phyloP scores from a whole-genome alignment of 2,888 invertebrate genomes.

The Nasonovia ribisnigri region DNA sequence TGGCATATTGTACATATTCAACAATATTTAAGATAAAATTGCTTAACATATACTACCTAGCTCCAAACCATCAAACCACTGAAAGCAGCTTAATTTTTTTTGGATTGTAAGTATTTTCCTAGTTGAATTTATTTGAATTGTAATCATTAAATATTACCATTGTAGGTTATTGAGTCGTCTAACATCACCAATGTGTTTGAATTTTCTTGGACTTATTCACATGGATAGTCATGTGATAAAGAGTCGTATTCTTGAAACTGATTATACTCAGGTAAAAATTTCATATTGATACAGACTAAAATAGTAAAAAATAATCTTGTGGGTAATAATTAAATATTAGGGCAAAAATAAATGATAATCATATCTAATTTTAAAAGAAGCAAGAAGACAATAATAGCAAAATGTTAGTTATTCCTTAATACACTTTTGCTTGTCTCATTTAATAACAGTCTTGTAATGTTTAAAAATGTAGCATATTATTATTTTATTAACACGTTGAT shows the following conservation, averaged over 20 bases:
- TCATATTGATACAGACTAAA: no score
- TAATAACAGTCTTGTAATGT: no score
- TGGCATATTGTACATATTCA: constrained; percentile 98
- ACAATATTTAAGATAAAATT: constrained; percentile 96
- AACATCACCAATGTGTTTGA: constrained; percentile 98
- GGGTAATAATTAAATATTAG: no score
- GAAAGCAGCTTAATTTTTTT: constrained; percentile 99
- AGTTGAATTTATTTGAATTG: background rate
- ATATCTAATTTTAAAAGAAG: no score
- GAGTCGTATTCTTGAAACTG: constrained; percentile 85
- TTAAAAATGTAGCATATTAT: no score
- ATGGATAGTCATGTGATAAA: constrained; percentile 96
- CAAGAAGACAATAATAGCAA: no score
- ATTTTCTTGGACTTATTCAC: constrained; percentile 96
- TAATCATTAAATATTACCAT: constrained; percentile 71
- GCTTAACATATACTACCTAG: constrained; percentile 96
- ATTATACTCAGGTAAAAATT: constrained; percentile 88
- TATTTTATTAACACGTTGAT: no score
- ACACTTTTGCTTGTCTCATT: no score
- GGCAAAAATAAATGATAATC: no score
- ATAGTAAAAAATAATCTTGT: no score
- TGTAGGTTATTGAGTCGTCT: constrained; percentile 98
- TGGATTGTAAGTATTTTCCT: constrained; percentile 79
- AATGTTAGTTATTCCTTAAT: no score
- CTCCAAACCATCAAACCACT: constrained; percentile 97